Evolutionary conservation across 2,113 vertebrate genomes (phyloP).

Genomic region (Pluvianellus socialis): DNA sequence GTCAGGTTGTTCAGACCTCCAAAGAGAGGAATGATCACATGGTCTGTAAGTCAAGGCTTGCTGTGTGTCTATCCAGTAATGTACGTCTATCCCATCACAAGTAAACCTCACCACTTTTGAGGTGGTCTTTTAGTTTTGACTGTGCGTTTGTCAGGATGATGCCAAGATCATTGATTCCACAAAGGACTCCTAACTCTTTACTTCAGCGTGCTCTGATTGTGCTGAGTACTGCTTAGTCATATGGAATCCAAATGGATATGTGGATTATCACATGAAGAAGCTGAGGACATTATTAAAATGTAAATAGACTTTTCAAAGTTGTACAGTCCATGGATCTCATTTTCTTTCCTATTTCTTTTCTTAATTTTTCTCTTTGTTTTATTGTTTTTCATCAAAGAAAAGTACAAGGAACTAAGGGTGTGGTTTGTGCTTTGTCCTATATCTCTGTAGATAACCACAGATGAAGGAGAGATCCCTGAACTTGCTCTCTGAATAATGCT

Average conservation of each 20-base stretch:
- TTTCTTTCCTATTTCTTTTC: not conserved
- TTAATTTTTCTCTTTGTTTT: not conserved
- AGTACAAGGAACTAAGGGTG: not conserved
- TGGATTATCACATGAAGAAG: not conserved
- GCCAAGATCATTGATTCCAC: not conserved
- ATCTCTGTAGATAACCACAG: not conserved
- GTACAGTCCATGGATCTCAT: not conserved
- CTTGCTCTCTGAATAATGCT: not conserved
- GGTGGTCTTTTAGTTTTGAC: not conserved
- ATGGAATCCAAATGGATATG: not conserved
- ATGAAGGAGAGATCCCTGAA: not conserved
- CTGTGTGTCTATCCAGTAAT: not conserved
- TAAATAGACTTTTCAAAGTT: not conserved
- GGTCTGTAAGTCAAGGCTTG: not conserved
- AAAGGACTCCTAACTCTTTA: not conserved
- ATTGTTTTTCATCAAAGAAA: not conserved
- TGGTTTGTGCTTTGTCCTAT: not conserved
- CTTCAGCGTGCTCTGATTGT: not conserved
- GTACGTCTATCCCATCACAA: not conserved
- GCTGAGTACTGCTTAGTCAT: not conserved
- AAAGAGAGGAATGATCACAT: not conserved
- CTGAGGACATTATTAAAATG: not conserved
- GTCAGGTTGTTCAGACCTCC: not conserved
- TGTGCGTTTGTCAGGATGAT: not conserved
- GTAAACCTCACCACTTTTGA: not conserved